A percentile compares a stretch with the other conserved stretches of the same genome.
Conservation (phyloP, 2,888 invertebrate species). For the Eilema sororculum region DNA sequence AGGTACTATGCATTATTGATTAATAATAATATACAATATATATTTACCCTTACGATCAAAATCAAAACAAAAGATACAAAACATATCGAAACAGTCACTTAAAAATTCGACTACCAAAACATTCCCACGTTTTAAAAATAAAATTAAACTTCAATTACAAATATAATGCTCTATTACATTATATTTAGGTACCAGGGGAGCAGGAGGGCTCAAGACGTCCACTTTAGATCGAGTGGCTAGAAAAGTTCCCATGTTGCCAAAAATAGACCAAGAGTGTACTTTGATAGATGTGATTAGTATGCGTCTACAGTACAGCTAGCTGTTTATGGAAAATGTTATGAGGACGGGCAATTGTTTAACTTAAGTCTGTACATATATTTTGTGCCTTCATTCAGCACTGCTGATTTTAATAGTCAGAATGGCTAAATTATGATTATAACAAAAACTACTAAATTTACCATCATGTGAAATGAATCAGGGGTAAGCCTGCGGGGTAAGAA, state of each 20-base stretch:
- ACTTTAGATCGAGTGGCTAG: conserved; percentile 56
- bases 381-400: background rate
- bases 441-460: background rate
- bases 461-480: too few relatives aligned
- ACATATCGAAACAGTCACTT: conserved; percentile 41
- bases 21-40: too few relatives aligned
- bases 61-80: conserved; percentile 19
- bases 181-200: conserved; percentile 43
- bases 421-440: background rate
- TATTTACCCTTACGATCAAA: background rate
- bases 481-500: too few relatives aligned
- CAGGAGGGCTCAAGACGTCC: conserved; percentile 39
- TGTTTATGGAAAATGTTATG: background rate
- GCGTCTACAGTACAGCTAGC: background rate
- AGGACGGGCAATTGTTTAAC: background rate
- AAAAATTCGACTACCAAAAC: conserved; percentile 42
- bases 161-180: conserved; percentile 49
- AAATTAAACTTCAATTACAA: conserved; percentile 52
- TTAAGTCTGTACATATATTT: background rate
- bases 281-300: conserved; percentile 27
- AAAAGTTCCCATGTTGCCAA: conserved; percentile 61
- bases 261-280: conserved; percentile 56
- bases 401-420: background rate
- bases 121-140: conserved; percentile 63
- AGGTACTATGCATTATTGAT: background rate